These are phyloP conservation scores for Unio pictorum DNA, from an alignment of 2,888 invertebrate genomes.

Conservation along the genomic window DNA sequence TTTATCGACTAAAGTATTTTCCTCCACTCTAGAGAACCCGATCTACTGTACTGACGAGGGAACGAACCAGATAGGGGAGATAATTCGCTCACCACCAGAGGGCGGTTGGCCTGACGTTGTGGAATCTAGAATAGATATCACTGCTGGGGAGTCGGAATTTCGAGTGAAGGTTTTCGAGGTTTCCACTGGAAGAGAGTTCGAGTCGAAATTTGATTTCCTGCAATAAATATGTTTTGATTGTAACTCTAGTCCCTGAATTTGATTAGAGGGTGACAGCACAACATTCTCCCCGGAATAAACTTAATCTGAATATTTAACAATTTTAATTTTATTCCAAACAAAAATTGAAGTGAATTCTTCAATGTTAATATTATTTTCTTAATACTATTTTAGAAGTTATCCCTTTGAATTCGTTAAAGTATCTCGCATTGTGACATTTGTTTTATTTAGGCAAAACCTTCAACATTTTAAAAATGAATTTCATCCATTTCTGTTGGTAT, in stretches of 20 bases:
- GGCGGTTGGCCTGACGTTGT: conserved; percentile 26
- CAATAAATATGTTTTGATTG: neutral
- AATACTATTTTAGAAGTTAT: too few species aligned
- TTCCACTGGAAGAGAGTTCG: conserved; percentile 13
- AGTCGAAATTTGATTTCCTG: conserved; percentile 21
- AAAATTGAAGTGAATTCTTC: too few species aligned
- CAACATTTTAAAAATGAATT: too few species aligned
- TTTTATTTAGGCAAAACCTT: too few species aligned
- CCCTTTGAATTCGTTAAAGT: too few species aligned
- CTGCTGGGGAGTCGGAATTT: conserved; percentile 30
- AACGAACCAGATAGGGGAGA: conserved; percentile 26
- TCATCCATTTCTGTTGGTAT: too few species aligned
- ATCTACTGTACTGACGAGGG: conserved; percentile 23
- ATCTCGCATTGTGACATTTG: too few species aligned
- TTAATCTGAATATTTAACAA: too few species aligned
- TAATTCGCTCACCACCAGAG: conserved; percentile 24
- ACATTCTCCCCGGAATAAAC: neutral
- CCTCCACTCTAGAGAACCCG: conserved; percentile 22
- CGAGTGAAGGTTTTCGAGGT: conserved; percentile 16
- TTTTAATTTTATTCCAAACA: too few species aligned
- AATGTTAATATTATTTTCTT: too few species aligned
- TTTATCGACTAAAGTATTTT: conserved; percentile 25
- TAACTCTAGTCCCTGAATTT: neutral
- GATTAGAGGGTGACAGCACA: neutral
- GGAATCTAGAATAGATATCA: conserved; percentile 23